Percentiles rank a stretch among this genome's conserved stretches.
These are phyloP conservation scores for Hymenopus coronatus DNA, from an alignment of 2,888 invertebrate species.

Conservation along the genomic window DNA sequence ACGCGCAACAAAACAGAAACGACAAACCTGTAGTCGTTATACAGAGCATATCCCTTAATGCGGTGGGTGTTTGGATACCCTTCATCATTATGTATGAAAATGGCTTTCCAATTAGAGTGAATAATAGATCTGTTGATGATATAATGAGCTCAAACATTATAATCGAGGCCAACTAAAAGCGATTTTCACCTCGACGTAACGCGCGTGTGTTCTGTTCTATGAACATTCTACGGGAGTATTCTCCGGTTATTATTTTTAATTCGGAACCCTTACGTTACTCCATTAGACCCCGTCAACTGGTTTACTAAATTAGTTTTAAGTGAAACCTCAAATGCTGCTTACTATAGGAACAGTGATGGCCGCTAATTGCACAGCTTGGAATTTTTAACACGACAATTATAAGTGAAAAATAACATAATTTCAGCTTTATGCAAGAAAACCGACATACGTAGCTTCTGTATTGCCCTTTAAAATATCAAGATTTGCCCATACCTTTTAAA, in stretches of 20 bases:
- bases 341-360: neutral
- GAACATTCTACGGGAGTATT: neutral
- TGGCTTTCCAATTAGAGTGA: slow-evolving; percentile 8
- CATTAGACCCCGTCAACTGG: neutral
- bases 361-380: neutral
- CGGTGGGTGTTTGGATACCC: neutral
- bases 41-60: neutral
- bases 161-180: slow-evolving; percentile 5
- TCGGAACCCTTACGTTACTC: neutral
- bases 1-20: neutral
- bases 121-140: slow-evolving; percentile 12
- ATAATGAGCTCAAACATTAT: slow-evolving; percentile 5
- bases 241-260: neutral
- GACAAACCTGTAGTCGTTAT: neutral
- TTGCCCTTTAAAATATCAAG: no score
- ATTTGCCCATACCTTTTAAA: no score
- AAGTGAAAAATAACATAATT: neutral
- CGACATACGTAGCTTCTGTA: neutral
- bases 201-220: neutral
- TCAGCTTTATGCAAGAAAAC: neutral
- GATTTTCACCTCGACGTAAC: neutral
- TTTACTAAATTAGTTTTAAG: slow-evolving; percentile 2
- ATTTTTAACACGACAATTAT: neutral
- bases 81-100: slow-evolving; percentile 3
- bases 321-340: neutral